phyloP scores from a whole-genome alignment of 2,797 vertebrate species.

The Fistularia tabacaria region DNA sequence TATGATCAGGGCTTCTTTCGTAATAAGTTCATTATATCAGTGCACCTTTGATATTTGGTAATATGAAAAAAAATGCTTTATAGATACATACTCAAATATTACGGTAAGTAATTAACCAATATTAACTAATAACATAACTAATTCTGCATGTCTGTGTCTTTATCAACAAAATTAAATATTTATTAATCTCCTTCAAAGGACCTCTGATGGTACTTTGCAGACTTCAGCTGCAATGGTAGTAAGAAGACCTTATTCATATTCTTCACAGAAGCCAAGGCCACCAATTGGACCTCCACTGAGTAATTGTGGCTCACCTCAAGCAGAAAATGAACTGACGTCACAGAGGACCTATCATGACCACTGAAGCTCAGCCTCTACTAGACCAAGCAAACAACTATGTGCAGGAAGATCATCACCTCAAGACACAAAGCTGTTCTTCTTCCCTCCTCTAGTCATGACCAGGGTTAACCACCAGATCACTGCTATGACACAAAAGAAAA shows the following conservation, averaged over 20 bases:
- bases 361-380: not conserved
- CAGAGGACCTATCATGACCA: constrained; percentile 6
- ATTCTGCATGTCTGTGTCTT: not conserved
- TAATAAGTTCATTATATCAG: too few relatives aligned
- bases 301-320: constrained; percentile 14
- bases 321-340: not conserved
- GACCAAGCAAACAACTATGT: too few relatives aligned
- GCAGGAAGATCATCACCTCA: too few relatives aligned
- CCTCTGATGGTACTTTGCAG: constrained; percentile 16
- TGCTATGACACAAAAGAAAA: not conserved
- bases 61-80: too few relatives aligned
- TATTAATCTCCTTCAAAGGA: constrained; percentile 14
- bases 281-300: constrained; percentile 11
- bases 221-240: constrained; percentile 7
- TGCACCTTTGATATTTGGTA: too few relatives aligned
- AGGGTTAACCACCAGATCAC: too few relatives aligned
- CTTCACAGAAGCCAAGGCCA: constrained; percentile 30
- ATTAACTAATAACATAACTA: too few relatives aligned
- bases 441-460: too few relatives aligned
- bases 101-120: too few relatives aligned
- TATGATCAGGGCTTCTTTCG: not conserved
- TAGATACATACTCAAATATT: too few relatives aligned
- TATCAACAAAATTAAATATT: not conserved
- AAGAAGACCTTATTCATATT: constrained; percentile 27
- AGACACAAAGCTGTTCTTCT: too few relatives aligned